A percentile compares a stretch with the other conserved stretches of the same genome.
phyloP scores from a whole-genome alignment of 2,113 vertebrate species.

The Notechis scutatus region DNA sequence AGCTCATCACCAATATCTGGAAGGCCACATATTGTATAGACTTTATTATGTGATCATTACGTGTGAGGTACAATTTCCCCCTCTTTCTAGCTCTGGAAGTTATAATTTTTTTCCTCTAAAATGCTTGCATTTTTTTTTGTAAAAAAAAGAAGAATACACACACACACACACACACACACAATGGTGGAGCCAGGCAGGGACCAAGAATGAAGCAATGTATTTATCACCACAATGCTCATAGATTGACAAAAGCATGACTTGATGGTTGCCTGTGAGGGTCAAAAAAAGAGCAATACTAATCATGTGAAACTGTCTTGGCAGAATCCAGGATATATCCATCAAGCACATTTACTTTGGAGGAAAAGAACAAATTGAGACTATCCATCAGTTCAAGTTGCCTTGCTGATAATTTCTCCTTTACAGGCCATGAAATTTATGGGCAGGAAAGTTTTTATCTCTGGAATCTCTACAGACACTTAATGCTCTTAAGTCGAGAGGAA shows the following conservation, averaged over 20 bases:
- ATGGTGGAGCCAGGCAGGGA: background rate
- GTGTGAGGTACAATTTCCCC: background rate
- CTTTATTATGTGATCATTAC: background rate
- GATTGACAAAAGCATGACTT: background rate
- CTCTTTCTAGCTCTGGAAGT: background rate
- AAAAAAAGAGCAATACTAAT: background rate
- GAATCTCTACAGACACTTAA: background rate
- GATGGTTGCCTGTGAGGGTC: background rate
- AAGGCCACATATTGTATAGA: background rate
- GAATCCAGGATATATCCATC: slow-evolving; percentile 2
- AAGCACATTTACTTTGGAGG: slow-evolving; percentile 18
- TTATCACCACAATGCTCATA: background rate
- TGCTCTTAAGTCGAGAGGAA: background rate
- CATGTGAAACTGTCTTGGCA: background rate
- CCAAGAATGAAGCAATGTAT: background rate
- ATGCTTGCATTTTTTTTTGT: background rate
- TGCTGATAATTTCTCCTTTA: background rate
- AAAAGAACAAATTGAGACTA: background rate
- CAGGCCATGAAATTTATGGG: background rate
- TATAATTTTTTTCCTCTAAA: background rate
- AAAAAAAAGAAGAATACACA: background rate
- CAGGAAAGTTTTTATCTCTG: background rate
- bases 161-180: no score
- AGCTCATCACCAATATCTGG: background rate
- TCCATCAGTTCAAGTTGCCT: slow-evolving; percentile 4